These are phyloP conservation scores for Macrocentrus cingulum DNA, from an alignment of 1,140 invertebrate genomes.

Conservation along the genomic window DNA sequence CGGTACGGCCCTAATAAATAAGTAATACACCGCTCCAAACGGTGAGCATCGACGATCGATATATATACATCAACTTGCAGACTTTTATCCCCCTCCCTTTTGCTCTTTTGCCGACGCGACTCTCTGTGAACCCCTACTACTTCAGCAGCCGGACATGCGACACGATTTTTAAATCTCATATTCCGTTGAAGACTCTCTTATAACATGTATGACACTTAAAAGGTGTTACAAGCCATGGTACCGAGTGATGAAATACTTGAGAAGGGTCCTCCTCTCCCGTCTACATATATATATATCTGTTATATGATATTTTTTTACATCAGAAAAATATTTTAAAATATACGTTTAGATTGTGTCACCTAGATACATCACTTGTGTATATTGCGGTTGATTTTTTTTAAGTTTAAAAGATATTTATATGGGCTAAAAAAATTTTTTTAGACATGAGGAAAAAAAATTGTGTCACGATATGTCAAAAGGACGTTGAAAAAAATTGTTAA, in stretches of 20 bases:
- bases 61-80: slow-evolving; percentile 1
- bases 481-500: too few relatives aligned
- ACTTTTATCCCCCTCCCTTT: background rate
- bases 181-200: background rate
- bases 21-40: slow-evolving; percentile 52
- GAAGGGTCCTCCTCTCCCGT: background rate
- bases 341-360: too few relatives aligned
- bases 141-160: background rate
- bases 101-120: background rate
- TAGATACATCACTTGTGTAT: too few relatives aligned
- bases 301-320: background rate
- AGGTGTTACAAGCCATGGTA: background rate
- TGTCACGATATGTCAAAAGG: too few relatives aligned
- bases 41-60: background rate
- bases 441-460: too few relatives aligned
- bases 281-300: background rate
- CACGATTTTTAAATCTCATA: slow-evolving; percentile 12
- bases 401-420: too few relatives aligned
- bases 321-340: too few relatives aligned
- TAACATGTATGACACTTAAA: background rate
- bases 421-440: too few relatives aligned
- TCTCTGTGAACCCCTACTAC: too few relatives aligned
- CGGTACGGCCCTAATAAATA: slow-evolving; percentile 58
- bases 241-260: background rate
- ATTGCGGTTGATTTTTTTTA: too few relatives aligned